Base-by-base conservation (phyloP, 1,140 invertebrate genomes). In the Ditylenchus dipsaci region DNA sequence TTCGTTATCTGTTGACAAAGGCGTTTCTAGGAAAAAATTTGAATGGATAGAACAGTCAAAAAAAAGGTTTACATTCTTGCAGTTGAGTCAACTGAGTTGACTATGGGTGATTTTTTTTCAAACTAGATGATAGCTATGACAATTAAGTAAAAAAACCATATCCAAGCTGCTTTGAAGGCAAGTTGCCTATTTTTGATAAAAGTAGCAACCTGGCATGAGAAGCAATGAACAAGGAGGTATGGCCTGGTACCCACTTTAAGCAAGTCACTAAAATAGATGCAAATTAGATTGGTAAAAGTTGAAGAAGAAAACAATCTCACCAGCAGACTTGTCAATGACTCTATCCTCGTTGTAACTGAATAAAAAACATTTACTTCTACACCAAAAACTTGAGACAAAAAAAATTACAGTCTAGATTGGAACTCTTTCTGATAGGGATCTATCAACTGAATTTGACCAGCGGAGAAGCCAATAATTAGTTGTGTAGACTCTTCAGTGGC, bases 201-300 rank as follows among this genome's bases (percentile, higher is more conserved):
- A 38, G 11, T 11, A 38, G 33, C 33, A 3, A 38, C 33, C 33
- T 96, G 60, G 90, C 88, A 84, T 98, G 93, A 5, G 93, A 91
- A 58, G 91, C 91, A 66, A 97, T 86, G 85, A 98, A 98, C 76
- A 93, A 86, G 80, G 93, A 93, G 71, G 89, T 88, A 38, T 92
- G 95, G 49, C 90, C 91, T 27, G 95, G 94, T 72, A 98, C 88
- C 95, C 95, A 98, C 81, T 91, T 90, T 79, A 98, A 89, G 84
- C 95, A 97, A n/a, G 95, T 98, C 72, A 97, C 95, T 86, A 27
- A 61, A 61, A 26, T n/a, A n/a, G n/a, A 61, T n/a, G 29, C 3
- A 61, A 61, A 61, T 19, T 21, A 61, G 30, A 21, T 21, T 43
- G 59, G n/a, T 21, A 61, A 5, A 7, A 8, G 29, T 30, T 61